Evolutionary conservation across 2,888 invertebrate species (phyloP).

Genomic region (Cryptus viduatorius): DNA sequence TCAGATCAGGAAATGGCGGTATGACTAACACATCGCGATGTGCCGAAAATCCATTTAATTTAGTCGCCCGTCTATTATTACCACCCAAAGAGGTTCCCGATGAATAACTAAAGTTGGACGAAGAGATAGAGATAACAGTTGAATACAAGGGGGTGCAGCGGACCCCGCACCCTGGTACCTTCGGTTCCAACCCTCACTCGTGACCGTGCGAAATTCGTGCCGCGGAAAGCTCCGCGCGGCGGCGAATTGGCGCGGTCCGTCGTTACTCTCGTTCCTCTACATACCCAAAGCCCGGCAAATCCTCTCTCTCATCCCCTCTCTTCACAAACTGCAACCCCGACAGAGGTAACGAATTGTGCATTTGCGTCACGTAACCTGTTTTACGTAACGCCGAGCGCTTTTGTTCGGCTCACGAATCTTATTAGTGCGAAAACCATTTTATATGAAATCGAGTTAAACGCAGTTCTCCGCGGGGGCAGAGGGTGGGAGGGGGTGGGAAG

Average conservation of each 20-base stretch:
- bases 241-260: constrained; percentile 65
- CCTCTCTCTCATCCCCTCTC: constrained; percentile 16
- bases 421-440: constrained; percentile 79
- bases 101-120: constrained; percentile 27
- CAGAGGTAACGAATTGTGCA: constrained; percentile 76
- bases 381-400: constrained; percentile 79
- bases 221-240: constrained; percentile 50
- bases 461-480: constrained; percentile 72
- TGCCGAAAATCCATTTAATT: constrained; percentile 8
- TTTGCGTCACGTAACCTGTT: constrained; percentile 82
- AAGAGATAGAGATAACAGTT: constrained; percentile 37
- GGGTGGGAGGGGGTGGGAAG: not conserved
- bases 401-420: constrained; percentile 80
- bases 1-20: not conserved
- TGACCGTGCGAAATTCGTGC: constrained; percentile 57
- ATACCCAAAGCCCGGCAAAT: constrained; percentile 13
- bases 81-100: not conserved
- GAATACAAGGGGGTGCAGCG: constrained; percentile 25
- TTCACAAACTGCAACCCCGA: constrained; percentile 31
- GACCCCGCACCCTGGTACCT: constrained; percentile 10
- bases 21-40: not conserved
- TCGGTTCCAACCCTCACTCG: constrained; percentile 37
- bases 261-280: constrained; percentile 31
- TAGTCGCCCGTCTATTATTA: constrained; percentile 18
- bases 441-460: constrained; percentile 78